Conservation (phyloP, 35 echinoderm and acorn worm species). For the Holothuria glaberrima region DNA sequence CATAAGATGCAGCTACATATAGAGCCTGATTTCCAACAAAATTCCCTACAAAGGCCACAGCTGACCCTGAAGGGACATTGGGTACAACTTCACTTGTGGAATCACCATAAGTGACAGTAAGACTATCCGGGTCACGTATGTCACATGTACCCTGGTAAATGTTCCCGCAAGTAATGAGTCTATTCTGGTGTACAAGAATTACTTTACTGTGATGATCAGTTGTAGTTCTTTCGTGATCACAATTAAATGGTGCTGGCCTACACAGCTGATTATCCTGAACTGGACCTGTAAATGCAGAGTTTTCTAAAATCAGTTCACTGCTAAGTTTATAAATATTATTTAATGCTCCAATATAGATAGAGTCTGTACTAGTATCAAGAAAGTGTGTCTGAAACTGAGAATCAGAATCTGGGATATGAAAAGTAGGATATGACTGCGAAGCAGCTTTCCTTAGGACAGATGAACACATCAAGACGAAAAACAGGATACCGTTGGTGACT, state of each 20-base stretch:
- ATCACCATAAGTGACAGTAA: not conserved
- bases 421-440: not conserved
- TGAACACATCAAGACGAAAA: not conserved
- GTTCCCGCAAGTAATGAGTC: no score
- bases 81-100: constrained; percentile 9
- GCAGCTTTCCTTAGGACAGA: not conserved
- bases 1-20: constrained; percentile 5
- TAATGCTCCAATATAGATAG: constrained; percentile 31
- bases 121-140: not conserved
- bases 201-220: not conserved
- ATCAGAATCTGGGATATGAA: constrained; percentile 31
- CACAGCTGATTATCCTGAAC: constrained; percentile 19
- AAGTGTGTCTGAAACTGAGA: not conserved
- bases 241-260: constrained; percentile 33
- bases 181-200: constrained; percentile 3
- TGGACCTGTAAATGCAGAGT: constrained; percentile 13
- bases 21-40: not conserved
- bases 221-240: not conserved
- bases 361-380: not conserved
- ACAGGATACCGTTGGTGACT: not conserved
- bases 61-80: not conserved
- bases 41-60: constrained; percentile 2
- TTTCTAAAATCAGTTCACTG: not conserved
- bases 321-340: constrained; percentile 46
- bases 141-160: constrained; percentile 30